Percentiles rank a stretch among this genome's conserved stretches.
Conservation (phyloP, 2,113 vertebrate species). For the Callopanchax toddi region DNA sequence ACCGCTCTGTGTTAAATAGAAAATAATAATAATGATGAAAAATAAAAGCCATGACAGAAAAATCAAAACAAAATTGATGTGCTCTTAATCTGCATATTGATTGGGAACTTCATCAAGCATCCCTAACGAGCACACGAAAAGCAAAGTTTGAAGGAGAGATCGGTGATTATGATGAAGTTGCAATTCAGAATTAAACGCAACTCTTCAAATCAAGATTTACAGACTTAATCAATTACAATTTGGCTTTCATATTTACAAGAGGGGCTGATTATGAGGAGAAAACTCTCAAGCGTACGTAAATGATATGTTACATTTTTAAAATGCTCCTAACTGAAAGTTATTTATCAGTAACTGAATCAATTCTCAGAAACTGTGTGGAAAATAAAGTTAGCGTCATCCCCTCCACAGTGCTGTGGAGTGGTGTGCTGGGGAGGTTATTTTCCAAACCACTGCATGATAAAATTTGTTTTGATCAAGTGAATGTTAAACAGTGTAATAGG, state of each 20-base stretch:
- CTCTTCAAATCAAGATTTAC: conserved; percentile 56
- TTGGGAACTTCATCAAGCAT: conserved; percentile 78
- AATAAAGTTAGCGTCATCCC: not conserved
- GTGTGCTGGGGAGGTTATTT: not conserved
- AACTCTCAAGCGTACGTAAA: conserved; percentile 33
- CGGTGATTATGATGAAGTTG: conserved; percentile 74
- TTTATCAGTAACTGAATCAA: not conserved
- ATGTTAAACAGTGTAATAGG: no score
- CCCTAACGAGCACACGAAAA: conserved; percentile 69
- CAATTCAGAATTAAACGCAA: conserved; percentile 57
- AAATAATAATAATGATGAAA: not conserved
- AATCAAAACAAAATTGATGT: conserved; percentile 70
- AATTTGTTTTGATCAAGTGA: no score
- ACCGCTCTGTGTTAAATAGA: conserved; percentile 12
- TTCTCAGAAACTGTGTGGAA: not conserved
- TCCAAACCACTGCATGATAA: no score
- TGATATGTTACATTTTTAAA: conserved; percentile 7
- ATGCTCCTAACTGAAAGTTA: not conserved
- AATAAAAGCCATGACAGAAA: conserved; percentile 44
- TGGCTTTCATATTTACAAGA: conserved; percentile 36
- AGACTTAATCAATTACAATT: conserved; percentile 61
- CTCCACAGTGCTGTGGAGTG: no score
- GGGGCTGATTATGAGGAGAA: conserved; percentile 50
- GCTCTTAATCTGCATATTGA: conserved; percentile 80
- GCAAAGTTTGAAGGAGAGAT: conserved; percentile 63